These are phyloP conservation scores for Podarcis muralis DNA, from an alignment of 2,113 vertebrate species.

Conservation along the genomic window DNA sequence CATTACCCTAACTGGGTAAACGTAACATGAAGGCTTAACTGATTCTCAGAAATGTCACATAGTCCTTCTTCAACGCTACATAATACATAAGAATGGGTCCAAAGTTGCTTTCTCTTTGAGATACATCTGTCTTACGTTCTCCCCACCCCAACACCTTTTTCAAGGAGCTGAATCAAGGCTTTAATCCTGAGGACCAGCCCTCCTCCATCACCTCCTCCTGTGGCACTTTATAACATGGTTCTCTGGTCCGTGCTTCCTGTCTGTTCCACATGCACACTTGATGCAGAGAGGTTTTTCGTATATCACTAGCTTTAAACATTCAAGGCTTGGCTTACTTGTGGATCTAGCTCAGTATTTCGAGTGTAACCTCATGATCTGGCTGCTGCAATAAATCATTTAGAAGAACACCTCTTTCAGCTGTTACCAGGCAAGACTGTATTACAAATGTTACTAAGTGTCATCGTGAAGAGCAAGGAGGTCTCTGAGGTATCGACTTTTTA, in stretches of 20 bases:
- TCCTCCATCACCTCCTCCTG: background rate
- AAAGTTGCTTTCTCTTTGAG: background rate
- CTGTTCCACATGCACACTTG: constrained; percentile 24
- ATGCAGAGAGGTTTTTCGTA: constrained; percentile 55
- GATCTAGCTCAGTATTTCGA: constrained; percentile 55
- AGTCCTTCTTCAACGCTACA: too few species aligned
- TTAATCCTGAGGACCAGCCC: constrained; percentile 21
- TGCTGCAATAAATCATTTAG: constrained; percentile 57
- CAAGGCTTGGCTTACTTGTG: constrained; percentile 54
- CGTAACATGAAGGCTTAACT: too few species aligned
- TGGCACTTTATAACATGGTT: background rate
- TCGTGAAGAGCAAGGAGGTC: constrained; percentile 32
- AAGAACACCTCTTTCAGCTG: constrained; percentile 50
- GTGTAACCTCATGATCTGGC: constrained; percentile 1
- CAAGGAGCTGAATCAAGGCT: constrained; percentile 13
- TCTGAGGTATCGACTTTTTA: background rate
- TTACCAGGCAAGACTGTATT: background rate
- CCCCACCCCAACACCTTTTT: constrained; percentile 11
- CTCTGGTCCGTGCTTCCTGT: constrained; percentile 31
- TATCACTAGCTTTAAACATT: constrained; percentile 63
- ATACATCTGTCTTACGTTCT: too few species aligned
- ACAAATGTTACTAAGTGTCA: background rate
- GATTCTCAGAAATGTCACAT: too few species aligned
- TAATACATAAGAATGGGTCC: too few species aligned
- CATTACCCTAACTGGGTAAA: too few species aligned